A percentile compares a stretch with the other conserved stretches of the same genome.
These are phyloP conservation scores for Bolborhynchus lineola DNA, from an alignment of 2,113 vertebrate species.

Conservation along the genomic window DNA sequence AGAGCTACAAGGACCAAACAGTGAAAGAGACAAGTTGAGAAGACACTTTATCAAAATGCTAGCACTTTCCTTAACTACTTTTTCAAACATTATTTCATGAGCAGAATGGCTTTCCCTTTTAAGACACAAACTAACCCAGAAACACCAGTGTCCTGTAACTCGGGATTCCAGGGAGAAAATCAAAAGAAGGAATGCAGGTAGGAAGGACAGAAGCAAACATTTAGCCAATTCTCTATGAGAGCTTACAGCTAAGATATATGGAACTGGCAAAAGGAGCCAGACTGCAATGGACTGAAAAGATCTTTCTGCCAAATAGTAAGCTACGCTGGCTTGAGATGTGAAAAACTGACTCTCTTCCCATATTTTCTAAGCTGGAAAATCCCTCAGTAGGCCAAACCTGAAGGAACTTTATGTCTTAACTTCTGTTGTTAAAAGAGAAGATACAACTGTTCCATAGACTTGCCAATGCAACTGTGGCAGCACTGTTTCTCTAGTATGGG, in stretches of 20 bases:
- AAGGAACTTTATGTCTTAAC: not conserved
- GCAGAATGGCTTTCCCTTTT: not conserved
- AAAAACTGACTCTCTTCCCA: not conserved
- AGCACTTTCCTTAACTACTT: not conserved
- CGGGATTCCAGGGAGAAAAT: not conserved
- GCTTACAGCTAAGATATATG: not conserved
- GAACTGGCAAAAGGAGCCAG: not conserved
- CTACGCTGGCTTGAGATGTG: not conserved
- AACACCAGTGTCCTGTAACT: not conserved
- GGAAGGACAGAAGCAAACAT: not conserved
- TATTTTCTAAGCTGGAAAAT: not conserved
- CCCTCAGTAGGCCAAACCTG: not conserved
- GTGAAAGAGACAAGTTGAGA: not conserved
- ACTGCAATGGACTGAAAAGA: not conserved
- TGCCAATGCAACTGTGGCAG: not conserved
- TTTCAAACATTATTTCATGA: fast-evolving
- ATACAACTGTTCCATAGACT: not conserved
- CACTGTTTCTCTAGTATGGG: not conserved
- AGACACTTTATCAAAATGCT: not conserved
- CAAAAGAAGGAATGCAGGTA: not conserved
- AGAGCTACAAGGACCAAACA: not conserved
- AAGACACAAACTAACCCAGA: not conserved
- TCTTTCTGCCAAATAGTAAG: not conserved
- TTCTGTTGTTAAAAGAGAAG: not conserved
- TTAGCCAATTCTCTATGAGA: not conserved